Evolutionary conservation across 2,113 vertebrate genomes (phyloP).

Genomic region (Oryzias melastigma): DNA sequence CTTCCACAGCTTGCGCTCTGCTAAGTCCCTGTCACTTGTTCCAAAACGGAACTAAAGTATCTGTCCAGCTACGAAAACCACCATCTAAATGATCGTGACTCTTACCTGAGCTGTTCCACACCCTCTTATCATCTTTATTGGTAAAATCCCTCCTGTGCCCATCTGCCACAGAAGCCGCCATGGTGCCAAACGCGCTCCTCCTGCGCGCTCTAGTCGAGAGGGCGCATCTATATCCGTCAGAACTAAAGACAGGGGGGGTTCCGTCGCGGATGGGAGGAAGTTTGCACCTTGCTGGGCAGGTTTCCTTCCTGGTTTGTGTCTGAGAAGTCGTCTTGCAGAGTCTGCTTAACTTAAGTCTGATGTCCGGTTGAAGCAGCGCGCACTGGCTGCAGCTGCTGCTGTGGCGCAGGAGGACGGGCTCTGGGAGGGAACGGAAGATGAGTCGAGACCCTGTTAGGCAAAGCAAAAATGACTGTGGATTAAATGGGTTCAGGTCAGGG

Average conservation of each 20-base stretch:
- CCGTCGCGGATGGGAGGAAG: too few species aligned
- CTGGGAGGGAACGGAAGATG: constrained; percentile 11
- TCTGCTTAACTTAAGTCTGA: background rate
- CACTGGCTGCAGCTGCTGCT: background rate
- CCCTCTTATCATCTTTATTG: constrained; percentile 35
- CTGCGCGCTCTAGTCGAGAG: constrained; percentile 17
- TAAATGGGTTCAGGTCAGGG: constrained; percentile 23
- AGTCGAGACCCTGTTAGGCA: constrained; percentile 30
- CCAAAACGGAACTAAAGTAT: too few species aligned
- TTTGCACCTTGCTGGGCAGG: background rate
- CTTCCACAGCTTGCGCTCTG: background rate
- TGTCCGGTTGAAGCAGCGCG: constrained; percentile 9
- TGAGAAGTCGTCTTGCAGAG: background rate
- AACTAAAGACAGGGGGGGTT: too few species aligned
- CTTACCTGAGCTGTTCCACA: constrained; percentile 76
- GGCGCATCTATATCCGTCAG: constrained; percentile 11
- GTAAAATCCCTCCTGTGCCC: constrained; percentile 51
- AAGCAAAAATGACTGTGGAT: constrained; percentile 38
- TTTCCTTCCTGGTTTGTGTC: background rate
- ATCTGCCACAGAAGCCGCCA: constrained; percentile 67
- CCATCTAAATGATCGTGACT: background rate
- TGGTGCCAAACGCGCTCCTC: constrained; percentile 20
- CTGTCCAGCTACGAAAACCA: too few species aligned
- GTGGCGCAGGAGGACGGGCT: constrained; percentile 24
- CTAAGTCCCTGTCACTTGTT: background rate